Evolutionary conservation across 2,888 invertebrate genomes (phyloP).

Genomic region (Pseudococcus viburni): DNA sequence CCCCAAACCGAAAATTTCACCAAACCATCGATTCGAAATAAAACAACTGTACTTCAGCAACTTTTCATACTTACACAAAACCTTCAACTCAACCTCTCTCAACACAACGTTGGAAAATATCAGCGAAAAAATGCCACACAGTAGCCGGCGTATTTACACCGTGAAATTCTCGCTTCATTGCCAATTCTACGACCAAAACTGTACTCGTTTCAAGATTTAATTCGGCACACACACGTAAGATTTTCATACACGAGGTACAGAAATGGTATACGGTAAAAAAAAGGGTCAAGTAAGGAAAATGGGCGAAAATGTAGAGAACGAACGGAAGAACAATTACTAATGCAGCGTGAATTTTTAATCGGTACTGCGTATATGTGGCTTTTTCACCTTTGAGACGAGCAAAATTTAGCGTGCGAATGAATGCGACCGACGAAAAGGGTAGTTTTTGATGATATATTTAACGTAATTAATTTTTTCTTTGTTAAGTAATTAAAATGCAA

Average conservation of each 20-base stretch:
- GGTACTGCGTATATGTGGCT: not conserved
- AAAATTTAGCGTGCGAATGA: not conserved
- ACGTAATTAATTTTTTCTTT: conserved; percentile 12
- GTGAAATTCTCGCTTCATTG: not conserved
- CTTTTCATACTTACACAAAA: not conserved
- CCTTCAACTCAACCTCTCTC: not conserved
- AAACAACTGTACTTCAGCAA: not conserved
- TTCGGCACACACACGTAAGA: conserved; percentile 2
- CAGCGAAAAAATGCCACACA: not conserved
- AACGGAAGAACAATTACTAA: conserved; percentile 31
- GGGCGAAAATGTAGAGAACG: conserved; percentile 7
- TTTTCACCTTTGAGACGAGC: conserved; percentile 7
- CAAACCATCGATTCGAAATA: not conserved
- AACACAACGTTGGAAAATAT: not conserved
- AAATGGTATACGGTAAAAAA: not conserved
- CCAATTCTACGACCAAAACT: not conserved
- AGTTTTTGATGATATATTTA: conserved; percentile 28
- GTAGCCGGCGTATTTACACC: not conserved
- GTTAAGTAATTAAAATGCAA: conserved; percentile 18
- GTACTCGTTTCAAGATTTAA: not conserved
- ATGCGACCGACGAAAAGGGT: conserved; percentile 22
- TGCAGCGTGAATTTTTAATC: conserved; percentile 31
- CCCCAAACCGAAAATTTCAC: too few relatives aligned
- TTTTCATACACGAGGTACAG: not conserved
- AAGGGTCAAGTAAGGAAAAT: not conserved